phyloP scores from a whole-genome alignment of 2,888 invertebrate genomes.

The Nymphalis c-album region DNA sequence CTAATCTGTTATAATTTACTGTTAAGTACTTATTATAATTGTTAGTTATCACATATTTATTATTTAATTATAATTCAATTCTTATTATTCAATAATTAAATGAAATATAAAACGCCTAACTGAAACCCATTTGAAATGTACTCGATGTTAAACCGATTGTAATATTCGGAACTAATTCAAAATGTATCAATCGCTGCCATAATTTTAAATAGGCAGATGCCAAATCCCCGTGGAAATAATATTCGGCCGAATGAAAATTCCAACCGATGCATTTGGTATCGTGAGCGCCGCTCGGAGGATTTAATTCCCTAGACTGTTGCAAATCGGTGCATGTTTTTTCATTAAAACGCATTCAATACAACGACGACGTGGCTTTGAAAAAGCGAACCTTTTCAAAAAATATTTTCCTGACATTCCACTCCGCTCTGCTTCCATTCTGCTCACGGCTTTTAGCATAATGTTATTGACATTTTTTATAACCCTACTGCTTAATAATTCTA shows the following conservation, averaged over 20 bases:
- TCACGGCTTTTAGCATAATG: slow-evolving; percentile 55
- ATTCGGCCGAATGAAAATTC: slow-evolving; percentile 67
- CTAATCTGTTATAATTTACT: no score
- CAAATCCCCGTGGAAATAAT: slow-evolving; percentile 68
- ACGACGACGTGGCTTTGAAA: slow-evolving; percentile 78
- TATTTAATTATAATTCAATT: no score
- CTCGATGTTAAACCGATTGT: background rate
- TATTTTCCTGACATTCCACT: slow-evolving; percentile 75
- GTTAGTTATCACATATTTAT: no score
- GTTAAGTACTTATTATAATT: no score
- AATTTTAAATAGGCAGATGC: slow-evolving; percentile 59
- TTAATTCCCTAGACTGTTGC: slow-evolving; percentile 81
- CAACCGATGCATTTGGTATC: slow-evolving; percentile 34
- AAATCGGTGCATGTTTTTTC: slow-evolving; percentile 81
- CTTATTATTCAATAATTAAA: no score
- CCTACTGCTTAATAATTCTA: slow-evolving; percentile 20
- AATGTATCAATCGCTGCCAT: slow-evolving; percentile 56
- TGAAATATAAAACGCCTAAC: no score
- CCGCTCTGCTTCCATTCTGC: slow-evolving; percentile 61
- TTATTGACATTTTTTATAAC: slow-evolving; percentile 45
- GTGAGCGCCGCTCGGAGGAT: slow-evolving; percentile 59
- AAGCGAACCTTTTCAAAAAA: slow-evolving; percentile 76
- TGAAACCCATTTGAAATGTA: background rate
- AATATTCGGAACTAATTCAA: slow-evolving; percentile 48
- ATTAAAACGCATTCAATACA: slow-evolving; percentile 82